Base-by-base conservation (phyloP, 2,797 vertebrate genomes). In the Parotocinclus haroldoi region DNA sequence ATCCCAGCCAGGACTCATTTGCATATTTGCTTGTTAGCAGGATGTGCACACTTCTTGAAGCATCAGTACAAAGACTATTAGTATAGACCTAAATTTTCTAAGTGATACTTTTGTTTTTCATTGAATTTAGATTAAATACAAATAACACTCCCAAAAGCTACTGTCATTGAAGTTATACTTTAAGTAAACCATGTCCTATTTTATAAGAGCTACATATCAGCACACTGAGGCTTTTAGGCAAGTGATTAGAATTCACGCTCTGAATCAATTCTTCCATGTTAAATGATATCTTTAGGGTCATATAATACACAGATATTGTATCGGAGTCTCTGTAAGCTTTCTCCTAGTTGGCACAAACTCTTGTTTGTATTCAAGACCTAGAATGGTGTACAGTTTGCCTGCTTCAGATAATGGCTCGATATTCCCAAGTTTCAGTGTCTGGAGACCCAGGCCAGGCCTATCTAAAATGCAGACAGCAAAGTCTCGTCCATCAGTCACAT, bases 231-330 rank as follows among this genome's bases (percentile, higher is more conserved):
- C 85, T 87, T 89, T 89, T 85, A 84, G 78, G 83, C 82, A 82
- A 71, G 78, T 81, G 82, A 84, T 83, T 69, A 74, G 69, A 56
- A 89, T 88, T 84, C 87, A 88, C 86, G 80, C 58, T 46, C 38
- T 12, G 51, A 74, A 90, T 90, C 85, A 73, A 80, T 85, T 87
- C 82, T 83, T 87, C 82, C 87, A 88, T 84, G 85, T 89, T 89
- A 90, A 90, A 90, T 90, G 90, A 91, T 87, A 90, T 89, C 89
- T 85, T 85, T 83, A 86, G 82, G 69, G 84, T 79, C 84, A 85
- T 85, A 80, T 87, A 89, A 27, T 27, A 27, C 27, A 27, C 27
- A 27, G 5, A 2, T 27, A 27, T 2, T 5, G 27, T 27, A 27
- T 27, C 2, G 27, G 27, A 36, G 54, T 65, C 65, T 42, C 40